Conservation (phyloP, 2,888 invertebrate species). For the Watsonalla binaria region DNA sequence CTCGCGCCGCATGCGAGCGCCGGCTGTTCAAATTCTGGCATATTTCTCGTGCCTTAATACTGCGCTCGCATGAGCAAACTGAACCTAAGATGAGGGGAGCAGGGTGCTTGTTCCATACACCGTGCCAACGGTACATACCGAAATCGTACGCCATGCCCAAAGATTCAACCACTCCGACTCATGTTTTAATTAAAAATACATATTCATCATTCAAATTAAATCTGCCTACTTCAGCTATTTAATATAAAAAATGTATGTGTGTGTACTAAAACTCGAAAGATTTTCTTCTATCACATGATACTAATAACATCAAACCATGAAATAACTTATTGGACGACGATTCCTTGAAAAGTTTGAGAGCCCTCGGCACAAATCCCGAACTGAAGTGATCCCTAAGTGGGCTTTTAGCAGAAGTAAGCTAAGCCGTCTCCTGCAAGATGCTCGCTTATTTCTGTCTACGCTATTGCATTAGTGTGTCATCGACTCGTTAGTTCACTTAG, state of each 20-base stretch:
- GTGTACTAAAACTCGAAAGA: background rate
- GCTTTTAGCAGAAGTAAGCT: constrained; percentile 75
- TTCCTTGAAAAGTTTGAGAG: constrained; percentile 59
- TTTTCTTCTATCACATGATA: constrained; percentile 12
- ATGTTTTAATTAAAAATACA: constrained; percentile 36
- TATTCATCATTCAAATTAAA: constrained; percentile 4
- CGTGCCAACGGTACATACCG: constrained; percentile 32
- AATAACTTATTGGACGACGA: constrained; percentile 66
- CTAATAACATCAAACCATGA: constrained; percentile 33
- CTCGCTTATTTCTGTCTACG: constrained; percentile 65
- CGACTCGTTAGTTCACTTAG: constrained; percentile 14
- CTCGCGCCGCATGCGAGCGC: constrained; percentile 62
- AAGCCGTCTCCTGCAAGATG: constrained; percentile 71
- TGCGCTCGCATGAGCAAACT: constrained; percentile 31
- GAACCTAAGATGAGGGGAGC: constrained; percentile 36
- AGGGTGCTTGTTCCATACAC: constrained; percentile 38
- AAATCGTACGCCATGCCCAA: constrained; percentile 28
- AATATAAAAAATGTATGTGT: background rate
- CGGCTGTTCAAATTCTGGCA: constrained; percentile 70
- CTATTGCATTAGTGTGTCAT: constrained; percentile 38
- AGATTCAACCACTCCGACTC: constrained; percentile 24
- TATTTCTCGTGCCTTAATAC: constrained; percentile 65
- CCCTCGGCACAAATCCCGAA: constrained; percentile 67
- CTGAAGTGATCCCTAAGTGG: constrained; percentile 74
- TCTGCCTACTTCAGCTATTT: constrained; percentile 9